These are phyloP conservation scores for Ceyx erithaca DNA, from an alignment of 2,797 vertebrate species.

Conservation along the genomic window DNA sequence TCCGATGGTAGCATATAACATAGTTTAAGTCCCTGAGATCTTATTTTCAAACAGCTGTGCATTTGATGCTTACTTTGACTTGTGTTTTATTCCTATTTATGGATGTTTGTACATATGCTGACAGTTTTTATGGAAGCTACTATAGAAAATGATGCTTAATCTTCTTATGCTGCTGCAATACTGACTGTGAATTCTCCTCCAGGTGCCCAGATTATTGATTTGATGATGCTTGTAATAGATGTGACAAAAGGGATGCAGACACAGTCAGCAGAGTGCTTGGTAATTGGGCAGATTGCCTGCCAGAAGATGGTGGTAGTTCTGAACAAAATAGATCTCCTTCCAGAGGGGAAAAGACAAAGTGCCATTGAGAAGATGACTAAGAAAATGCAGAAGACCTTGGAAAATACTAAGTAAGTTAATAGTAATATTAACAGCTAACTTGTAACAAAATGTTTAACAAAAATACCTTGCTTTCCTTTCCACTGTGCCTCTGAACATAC, in stretches of 20 bases:
- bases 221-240: constrained; percentile 98
- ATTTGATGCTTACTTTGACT: not conserved
- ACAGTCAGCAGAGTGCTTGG: constrained; percentile 96
- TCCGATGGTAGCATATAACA: fast-evolving
- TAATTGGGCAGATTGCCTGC: constrained; percentile 96
- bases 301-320: constrained; percentile 94
- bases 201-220: constrained; percentile 98
- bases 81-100: not conserved
- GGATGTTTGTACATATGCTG: not conserved
- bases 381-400: constrained; percentile 96
- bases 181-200: constrained; percentile 42
- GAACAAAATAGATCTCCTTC: constrained; percentile 94
- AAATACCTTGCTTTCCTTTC: not conserved
- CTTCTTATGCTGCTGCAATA: not conserved
- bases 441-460: not conserved
- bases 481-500: fast-evolving
- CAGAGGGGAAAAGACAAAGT: constrained; percentile 87
- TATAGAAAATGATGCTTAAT: not conserved
- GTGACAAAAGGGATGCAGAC: constrained; percentile 98
- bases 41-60: not conserved
- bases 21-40: not conserved
- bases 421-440: not conserved
- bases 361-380: constrained; percentile 95
- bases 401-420: constrained; percentile 89
- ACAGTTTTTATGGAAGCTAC: not conserved